A percentile compares a stretch with the other conserved stretches of the same genome.
Conservation (phyloP, 2,113 vertebrate species). For the Microtus oregoni region DNA sequence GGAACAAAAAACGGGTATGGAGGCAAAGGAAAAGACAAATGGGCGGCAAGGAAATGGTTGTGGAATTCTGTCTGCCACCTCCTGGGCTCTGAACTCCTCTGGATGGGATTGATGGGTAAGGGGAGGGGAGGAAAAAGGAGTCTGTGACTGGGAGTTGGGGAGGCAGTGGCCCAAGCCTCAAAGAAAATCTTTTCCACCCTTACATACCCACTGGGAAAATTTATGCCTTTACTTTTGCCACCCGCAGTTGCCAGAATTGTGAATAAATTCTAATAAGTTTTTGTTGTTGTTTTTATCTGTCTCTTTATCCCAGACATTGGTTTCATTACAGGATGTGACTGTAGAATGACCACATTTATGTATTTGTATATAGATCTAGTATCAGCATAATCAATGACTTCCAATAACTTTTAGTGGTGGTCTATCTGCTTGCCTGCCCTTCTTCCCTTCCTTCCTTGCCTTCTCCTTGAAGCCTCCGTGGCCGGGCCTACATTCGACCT, state of each 20-base stretch:
- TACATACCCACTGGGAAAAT: neutral
- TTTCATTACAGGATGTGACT: neutral
- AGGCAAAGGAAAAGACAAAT: conserved; percentile 21
- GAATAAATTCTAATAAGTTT: neutral
- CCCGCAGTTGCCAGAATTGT: neutral
- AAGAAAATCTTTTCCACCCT: neutral
- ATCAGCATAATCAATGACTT: neutral
- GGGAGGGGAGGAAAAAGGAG: neutral
- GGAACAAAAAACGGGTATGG: neutral
- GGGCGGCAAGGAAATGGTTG: neutral
- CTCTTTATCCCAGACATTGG: neutral
- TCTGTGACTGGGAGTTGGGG: neutral
- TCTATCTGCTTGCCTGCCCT: neutral
- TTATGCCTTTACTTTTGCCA: neutral
- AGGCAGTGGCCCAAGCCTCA: neutral
- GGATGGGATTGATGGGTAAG: neutral
- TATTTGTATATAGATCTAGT: neutral
- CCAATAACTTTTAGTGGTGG: neutral
- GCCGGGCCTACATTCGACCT: conserved; percentile 85
- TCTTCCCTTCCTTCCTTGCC: neutral
- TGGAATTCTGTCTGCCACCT: conserved; percentile 7
- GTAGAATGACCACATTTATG: neutral
- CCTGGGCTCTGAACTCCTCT: neutral
- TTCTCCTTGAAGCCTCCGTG: conserved; percentile 44
- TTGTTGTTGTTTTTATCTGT: neutral